Conservation (phyloP, 2,797 vertebrate species). For the Otolemur crassicaudatus region DNA sequence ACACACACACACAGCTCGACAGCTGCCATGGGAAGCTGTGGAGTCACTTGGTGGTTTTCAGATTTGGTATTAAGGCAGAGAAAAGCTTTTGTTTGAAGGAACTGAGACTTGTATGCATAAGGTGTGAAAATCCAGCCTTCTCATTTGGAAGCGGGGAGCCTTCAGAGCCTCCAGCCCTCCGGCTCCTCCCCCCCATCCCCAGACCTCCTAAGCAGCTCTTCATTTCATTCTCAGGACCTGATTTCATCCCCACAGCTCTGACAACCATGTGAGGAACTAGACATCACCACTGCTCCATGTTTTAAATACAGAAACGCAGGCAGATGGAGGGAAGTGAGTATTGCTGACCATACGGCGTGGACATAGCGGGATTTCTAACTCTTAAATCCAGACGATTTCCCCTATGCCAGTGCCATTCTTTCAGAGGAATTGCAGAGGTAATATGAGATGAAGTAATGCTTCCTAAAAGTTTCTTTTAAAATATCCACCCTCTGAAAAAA, state of each 20-base stretch:
- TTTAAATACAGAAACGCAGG: neutral
- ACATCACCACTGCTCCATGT: neutral
- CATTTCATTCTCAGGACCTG: neutral
- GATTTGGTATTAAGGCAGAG: neutral
- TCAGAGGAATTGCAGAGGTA: no score
- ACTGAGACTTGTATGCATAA: neutral
- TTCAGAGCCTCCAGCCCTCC: neutral
- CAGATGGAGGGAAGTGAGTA: neutral
- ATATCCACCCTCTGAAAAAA: neutral
- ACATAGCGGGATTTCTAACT: neutral
- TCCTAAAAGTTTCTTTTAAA: neutral
- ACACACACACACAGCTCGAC: no score
- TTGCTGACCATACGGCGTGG: neutral
- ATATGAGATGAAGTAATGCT: neutral
- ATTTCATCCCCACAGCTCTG: neutral
- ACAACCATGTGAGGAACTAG: no score
- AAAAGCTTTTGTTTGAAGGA: neutral
- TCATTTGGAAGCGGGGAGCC: neutral
- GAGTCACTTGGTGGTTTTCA: neutral
- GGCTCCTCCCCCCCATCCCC: neutral
- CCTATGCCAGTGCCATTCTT: neutral
- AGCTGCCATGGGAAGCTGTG: neutral
- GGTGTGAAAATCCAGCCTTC: neutral
- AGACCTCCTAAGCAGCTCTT: neutral
- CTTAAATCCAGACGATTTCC: no score